phyloP scores from a whole-genome alignment of 2,797 vertebrate genomes.

The Oryzias dopingdopingensis region DNA sequence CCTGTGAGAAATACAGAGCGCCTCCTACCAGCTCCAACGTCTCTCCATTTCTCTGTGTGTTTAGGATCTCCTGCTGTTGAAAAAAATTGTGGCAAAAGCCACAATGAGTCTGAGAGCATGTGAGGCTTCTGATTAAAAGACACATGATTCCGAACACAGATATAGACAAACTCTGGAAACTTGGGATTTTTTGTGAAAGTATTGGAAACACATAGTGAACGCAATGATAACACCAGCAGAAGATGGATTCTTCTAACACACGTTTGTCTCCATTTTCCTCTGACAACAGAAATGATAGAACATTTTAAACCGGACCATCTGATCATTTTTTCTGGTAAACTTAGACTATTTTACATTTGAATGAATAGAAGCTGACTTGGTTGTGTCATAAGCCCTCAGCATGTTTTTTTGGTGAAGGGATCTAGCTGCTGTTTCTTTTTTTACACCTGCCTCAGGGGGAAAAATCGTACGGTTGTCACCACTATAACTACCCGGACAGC shows the following conservation, averaged over 20 bases:
- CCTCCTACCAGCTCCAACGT: conserved; percentile 13
- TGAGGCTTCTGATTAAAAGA: conserved; percentile 19
- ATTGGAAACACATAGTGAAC: conserved; percentile 15
- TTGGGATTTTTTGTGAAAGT: conserved; percentile 30
- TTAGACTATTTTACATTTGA: not conserved
- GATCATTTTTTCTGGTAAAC: no score
- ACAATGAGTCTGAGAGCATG: conserved; percentile 2
- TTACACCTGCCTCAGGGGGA: no score
- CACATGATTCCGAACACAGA: conserved; percentile 37
- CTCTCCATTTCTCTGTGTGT: conserved; percentile 14
- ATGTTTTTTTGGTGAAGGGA: no score
- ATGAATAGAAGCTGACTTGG: not conserved
- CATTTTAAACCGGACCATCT: no score
- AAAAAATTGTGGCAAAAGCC: conserved; percentile 7
- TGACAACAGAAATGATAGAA: conserved; percentile 1
- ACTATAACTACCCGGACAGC: no score
- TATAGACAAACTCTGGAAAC: conserved; percentile 12
- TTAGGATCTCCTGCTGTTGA: conserved; percentile 11
- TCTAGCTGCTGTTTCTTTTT: no score
- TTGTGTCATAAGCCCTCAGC: no score
- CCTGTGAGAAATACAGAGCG: conserved; percentile 59
- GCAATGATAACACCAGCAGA: conserved; percentile 1
- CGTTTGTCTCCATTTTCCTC: conserved; percentile 42
- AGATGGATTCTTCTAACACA: conserved; percentile 36
- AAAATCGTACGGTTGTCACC: no score